Base-by-base conservation (phyloP, 92 coral and sea anemone genomes). In the Galaxea fascicularis region DNA sequence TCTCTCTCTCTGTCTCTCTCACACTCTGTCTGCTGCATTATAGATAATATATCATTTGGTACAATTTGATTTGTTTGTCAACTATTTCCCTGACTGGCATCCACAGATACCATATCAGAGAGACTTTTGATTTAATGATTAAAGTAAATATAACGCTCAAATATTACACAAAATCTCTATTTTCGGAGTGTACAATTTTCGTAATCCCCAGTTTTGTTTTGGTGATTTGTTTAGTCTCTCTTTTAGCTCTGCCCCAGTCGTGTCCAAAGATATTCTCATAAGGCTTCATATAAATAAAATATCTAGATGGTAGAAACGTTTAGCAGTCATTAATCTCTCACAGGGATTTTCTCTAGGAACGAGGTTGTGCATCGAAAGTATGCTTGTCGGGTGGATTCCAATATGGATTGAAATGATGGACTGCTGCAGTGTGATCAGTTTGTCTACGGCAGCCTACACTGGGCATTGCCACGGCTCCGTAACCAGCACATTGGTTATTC, bases 301-400 rank as follows among this genome's bases (percentile, higher is more conserved):
- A 67, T 82, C 86, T 82, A 82, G 86, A 71, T 71, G 25, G 78
- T 82, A 82, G 56, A 71, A 82, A 70, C 29, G 86, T 82, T 79
- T 82, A 54, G 77, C 57, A 82, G 86, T 82, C 67, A 80, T 68
- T 82, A 57, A 82, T 57, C 47, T 71, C 62, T 67, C 24, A 65
- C 75, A 47, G 84, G 74, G n/a, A n/a, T n/a, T 80, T 76, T 64
- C 62, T 85, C 87, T 87, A 94, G 78, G 94, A 94, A 83, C 95
- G 88, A 65, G 95, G 98, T 54, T 93, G 94, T 66, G 74, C 87
- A 52, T 94, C 98, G 74, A 93, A 94, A 52, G 93, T 71, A 80
- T 91, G 98, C 82, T 95, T 94, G 65, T 95, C 96, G 45, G 93
- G 98, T 44, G 94, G 91, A 76, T 91, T 90, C 98, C 96, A 97